Evolutionary conservation across 2,888 invertebrate genomes (phyloP), one percentile per base, ranked within the genome.

Genomic region (Dolichopus griseipennis): DNA sequence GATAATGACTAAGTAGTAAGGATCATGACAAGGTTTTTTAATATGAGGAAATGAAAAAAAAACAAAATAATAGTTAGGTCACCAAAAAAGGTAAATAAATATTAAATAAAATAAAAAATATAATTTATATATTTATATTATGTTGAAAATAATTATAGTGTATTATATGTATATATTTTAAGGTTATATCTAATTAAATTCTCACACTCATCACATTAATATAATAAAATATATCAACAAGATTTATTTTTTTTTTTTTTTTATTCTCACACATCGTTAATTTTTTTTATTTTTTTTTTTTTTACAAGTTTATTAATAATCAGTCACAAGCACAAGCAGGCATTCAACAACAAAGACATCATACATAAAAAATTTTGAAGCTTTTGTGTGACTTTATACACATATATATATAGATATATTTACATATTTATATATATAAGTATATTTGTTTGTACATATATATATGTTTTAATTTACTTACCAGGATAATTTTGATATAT

Each of bases 141-240:
- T 18, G 52, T 65, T 33, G 12, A 18, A 34, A n/a, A 34, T 65
- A 34, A 65, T 20, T 2, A 61, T 61, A 22, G 27, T 37, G 52
- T 27, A 18, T 61, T n/a, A 27, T 61, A 27, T 61, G 20, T 61
- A n/a, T 61, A 61, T 61, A 43, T n/a, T 61, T 33, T 34, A 66
- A 33, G 61, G 43, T 43, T 20, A 66, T 27, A 66, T 33, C 66
- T 33, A 66, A 61, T 61, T 66, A 22, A 20, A 41, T n/a, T 41
- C 65, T 43, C 43, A 65, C 65, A 43, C 37, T 15, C 9, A 52
- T 52, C 52, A 65, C 65, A 52, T 6, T 6, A n/a, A n/a, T 18
- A 52, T 15, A 41, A 41, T 12, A 52, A 52, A 18, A 52, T 52
- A 52, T 18, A 52, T 52, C 18, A 52, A 52, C 52, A 52, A 18